Evolutionary conservation across 2,888 invertebrate genomes (phyloP).

Genomic region (Lypha dubia): DNA sequence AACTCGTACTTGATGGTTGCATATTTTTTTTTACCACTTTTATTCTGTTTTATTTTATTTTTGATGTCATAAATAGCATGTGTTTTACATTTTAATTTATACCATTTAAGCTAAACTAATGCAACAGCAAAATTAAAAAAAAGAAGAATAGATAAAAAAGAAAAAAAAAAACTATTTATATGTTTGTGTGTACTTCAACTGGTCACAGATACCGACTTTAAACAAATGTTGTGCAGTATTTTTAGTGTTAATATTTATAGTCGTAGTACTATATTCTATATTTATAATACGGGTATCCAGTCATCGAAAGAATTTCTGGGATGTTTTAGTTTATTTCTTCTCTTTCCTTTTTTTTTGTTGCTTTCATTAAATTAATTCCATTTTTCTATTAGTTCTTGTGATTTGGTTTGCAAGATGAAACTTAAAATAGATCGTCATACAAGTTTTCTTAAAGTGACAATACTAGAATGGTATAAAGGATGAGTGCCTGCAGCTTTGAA

Average conservation of each 20-base stretch:
- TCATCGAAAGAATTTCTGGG: background rate
- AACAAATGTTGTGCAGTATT: constrained; percentile 23
- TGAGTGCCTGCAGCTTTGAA: background rate
- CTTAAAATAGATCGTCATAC: constrained; percentile 60
- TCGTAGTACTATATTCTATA: constrained; percentile 43
- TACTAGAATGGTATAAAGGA: background rate
- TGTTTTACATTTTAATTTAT: constrained; percentile 73
- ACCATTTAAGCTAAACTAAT: constrained; percentile 57
- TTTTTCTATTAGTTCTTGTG: constrained; percentile 34
- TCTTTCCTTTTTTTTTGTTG: background rate
- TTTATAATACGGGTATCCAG: constrained; percentile 33
- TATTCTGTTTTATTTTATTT: constrained; percentile 32
- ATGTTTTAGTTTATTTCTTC: constrained; percentile 12
- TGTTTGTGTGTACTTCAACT: constrained; percentile 13
- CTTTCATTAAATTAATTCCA: constrained; percentile 35
- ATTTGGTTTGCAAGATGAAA: constrained; percentile 36
- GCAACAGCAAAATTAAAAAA: constrained; percentile 28
- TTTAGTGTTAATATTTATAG: constrained; percentile 67
- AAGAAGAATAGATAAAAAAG: background rate
- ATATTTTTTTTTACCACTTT: constrained; percentile 39
- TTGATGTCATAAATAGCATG: constrained; percentile 70
- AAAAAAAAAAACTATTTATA: background rate
- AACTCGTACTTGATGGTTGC: constrained; percentile 35
- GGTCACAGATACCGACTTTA: constrained; percentile 13
- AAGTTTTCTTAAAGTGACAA: constrained; percentile 42